Conservation (phyloP, 53 echinoderm and acorn worm species). For the Crossaster papposus region DNA sequence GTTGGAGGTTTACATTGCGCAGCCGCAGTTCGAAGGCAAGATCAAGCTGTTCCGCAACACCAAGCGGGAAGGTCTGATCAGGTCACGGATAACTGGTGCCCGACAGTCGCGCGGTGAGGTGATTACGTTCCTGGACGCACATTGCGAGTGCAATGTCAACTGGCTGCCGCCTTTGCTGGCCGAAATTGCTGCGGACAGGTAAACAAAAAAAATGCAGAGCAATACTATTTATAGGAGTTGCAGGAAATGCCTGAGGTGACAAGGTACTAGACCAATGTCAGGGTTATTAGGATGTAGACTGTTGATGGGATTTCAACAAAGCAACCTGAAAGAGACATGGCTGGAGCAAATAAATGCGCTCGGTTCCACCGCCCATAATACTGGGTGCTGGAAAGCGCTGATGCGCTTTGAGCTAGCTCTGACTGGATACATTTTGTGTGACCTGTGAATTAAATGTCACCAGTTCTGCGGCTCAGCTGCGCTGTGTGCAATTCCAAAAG, state of each 20-base stretch:
- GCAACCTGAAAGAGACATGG: no score
- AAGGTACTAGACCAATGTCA: neutral
- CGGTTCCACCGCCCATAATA: no score
- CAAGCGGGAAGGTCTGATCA: constrained; percentile 86
- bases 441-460: no score
- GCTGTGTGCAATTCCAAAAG: no score
- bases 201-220: neutral
- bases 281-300: neutral
- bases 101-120: constrained; percentile 69
- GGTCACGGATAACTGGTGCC: constrained; percentile 85
- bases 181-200: constrained; percentile 90
- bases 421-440: no score
- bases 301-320: no score
- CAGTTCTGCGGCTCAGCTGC: no score
- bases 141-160: constrained; percentile 91
- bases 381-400: no score
- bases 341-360: no score
- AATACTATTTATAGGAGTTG: no score
- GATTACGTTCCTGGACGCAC: constrained; percentile 90
- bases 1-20: constrained; percentile 79
- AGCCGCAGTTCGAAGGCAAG: constrained; percentile 79
- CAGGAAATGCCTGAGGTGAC: neutral
- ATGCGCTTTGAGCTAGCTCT: no score
- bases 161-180: constrained; percentile 91
- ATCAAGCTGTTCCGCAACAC: constrained; percentile 77